A percentile compares a stretch with the other conserved stretches of the same genome.
phyloP scores from a whole-genome alignment of 2,888 invertebrate genomes.

The Rhamphomyia laevipes region DNA sequence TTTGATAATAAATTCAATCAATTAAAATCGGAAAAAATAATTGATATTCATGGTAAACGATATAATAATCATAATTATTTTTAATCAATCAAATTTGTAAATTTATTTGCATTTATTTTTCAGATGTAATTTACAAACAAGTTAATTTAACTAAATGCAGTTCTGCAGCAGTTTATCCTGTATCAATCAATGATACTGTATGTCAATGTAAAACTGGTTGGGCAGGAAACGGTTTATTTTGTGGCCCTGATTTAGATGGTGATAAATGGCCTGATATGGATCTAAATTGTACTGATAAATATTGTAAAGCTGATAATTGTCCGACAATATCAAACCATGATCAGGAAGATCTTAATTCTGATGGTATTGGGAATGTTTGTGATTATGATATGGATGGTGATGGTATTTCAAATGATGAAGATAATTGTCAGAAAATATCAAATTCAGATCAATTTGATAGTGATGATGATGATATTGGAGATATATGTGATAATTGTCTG shows the following conservation, averaged over 20 bases:
- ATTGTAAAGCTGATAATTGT: slow-evolving; percentile 79
- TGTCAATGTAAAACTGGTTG: slow-evolving; percentile 72
- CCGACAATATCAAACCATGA: slow-evolving; percentile 62
- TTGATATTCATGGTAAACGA: too few relatives aligned
- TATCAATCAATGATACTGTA: too few relatives aligned
- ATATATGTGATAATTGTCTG: slow-evolving; percentile 69
- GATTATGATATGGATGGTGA: slow-evolving; percentile 90
- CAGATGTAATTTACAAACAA: too few relatives aligned
- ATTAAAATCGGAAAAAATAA: too few relatives aligned
- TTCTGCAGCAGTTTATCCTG: too few relatives aligned
- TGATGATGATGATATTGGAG: slow-evolving; percentile 71
- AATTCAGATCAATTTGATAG: slow-evolving; percentile 74
- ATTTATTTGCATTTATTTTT: too few relatives aligned
- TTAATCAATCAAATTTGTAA: too few relatives aligned
- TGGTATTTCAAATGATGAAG: slow-evolving; percentile 56
- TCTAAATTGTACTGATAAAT: slow-evolving; percentile 58
- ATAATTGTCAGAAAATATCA: slow-evolving; percentile 60
- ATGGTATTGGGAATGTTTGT: slow-evolving; percentile 75
- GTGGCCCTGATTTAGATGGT: slow-evolving; percentile 71
- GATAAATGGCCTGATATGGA: slow-evolving; percentile 51
- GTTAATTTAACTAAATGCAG: too few relatives aligned
- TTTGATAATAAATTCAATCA: too few relatives aligned
- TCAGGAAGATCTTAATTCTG: slow-evolving; percentile 76
- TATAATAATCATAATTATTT: too few relatives aligned
- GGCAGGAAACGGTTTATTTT: slow-evolving; percentile 80